phyloP scores from a whole-genome alignment of 1,140 invertebrate genomes.

The Drosophila azteca region DNA sequence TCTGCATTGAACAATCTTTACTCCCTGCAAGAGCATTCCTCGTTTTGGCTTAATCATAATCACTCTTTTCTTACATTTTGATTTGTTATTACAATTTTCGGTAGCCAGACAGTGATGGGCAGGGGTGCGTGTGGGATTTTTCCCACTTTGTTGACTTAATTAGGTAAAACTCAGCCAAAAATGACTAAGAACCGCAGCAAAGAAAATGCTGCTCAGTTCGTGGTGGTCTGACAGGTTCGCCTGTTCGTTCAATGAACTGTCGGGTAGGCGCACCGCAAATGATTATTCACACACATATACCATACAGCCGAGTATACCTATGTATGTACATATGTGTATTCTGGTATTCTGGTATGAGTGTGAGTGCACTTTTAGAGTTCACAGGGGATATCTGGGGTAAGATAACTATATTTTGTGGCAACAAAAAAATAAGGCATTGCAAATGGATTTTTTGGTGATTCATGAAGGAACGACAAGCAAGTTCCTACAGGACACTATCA shows the following conservation, averaged over 20 bases:
- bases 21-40: background rate
- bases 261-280: conserved; percentile 33
- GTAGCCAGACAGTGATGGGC: background rate
- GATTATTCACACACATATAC: conserved; percentile 16
- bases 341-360: no score
- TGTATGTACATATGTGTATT: background rate
- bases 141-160: conserved; percentile 68
- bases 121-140: conserved; percentile 40
- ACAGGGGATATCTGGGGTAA: conserved; percentile 27
- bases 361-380: conserved; percentile 14
- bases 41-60: background rate
- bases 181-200: conserved; percentile 59
- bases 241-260: conserved; percentile 64
- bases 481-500: no score
- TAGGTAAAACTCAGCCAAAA: conserved; percentile 69
- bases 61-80: background rate
- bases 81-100: conserved; percentile 5
- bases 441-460: background rate
- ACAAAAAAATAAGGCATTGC: background rate
- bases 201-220: background rate
- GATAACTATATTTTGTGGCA: no score
- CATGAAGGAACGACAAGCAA: background rate
- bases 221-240: background rate
- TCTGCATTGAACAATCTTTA: background rate
- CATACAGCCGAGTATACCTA: conserved; percentile 1